A percentile compares a stretch with the other conserved stretches of the same genome.
These are phyloP conservation scores for Teinopalpus imperialis DNA, from an alignment of 2,888 invertebrate genomes.

Conservation along the genomic window DNA sequence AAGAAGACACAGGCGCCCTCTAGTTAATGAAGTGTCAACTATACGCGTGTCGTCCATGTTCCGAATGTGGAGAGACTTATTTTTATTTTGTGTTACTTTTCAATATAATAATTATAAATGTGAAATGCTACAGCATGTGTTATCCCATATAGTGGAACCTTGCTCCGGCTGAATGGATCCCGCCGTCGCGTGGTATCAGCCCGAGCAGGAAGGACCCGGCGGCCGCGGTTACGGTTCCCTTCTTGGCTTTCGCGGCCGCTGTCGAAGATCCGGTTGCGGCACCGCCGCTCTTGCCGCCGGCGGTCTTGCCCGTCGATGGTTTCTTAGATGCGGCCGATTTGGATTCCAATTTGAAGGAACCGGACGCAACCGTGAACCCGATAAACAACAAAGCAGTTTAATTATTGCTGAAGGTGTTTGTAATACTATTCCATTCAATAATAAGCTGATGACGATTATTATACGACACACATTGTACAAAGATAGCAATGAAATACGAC, in stretches of 20 bases:
- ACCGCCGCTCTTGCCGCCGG: too few species aligned
- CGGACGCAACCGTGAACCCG: slow-evolving; percentile 15
- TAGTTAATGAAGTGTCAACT: slow-evolving; percentile 66
- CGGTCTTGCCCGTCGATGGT: too few species aligned
- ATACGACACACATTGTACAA: background rate
- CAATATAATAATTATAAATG: slow-evolving; percentile 60
- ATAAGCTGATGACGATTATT: slow-evolving; percentile 7
- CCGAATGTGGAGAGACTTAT: slow-evolving; percentile 78
- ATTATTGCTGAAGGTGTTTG: slow-evolving; percentile 9
- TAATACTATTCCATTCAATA: slow-evolving; percentile 21
- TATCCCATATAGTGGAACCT: slow-evolving; percentile 72
- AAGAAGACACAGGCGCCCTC: too few species aligned
- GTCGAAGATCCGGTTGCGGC: too few species aligned
- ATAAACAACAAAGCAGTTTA: slow-evolving; percentile 18
- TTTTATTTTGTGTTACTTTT: slow-evolving; percentile 77
- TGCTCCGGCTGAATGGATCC: slow-evolving; percentile 95
- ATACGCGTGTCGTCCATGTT: slow-evolving; percentile 79
- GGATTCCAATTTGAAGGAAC: too few species aligned
- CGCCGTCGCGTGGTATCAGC: slow-evolving; percentile 97
- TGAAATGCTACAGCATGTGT: slow-evolving; percentile 74
- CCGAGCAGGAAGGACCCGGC: slow-evolving; percentile 99
- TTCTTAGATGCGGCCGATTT: too few species aligned
- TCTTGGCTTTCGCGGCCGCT: too few species aligned
- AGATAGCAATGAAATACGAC: background rate
- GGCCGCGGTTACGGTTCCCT: too few species aligned